Evolutionary conservation across 2,113 vertebrate genomes (phyloP).

Genomic region (Poecilia latipinna): DNA sequence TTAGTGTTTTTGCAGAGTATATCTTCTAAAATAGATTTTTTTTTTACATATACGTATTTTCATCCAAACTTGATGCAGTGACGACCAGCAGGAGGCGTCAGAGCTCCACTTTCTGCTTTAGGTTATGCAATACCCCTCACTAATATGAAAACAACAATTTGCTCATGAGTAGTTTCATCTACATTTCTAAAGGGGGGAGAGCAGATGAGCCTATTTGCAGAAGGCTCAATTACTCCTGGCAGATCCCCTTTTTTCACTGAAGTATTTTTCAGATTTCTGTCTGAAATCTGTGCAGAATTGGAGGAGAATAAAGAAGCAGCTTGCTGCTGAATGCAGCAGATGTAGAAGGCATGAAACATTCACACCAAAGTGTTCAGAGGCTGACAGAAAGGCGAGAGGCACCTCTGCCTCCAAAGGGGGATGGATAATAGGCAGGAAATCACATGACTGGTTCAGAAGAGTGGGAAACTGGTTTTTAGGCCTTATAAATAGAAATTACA

Average conservation of each 20-base stretch:
- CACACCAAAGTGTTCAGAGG: conserved; percentile 24
- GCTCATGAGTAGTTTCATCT: conserved; percentile 36
- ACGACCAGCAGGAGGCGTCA: conserved; percentile 66
- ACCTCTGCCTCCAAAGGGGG: conserved; percentile 8
- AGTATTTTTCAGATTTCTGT: conserved; percentile 21
- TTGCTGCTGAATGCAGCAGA: conserved; percentile 19
- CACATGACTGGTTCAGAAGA: neutral
- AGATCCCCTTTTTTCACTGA: conserved; percentile 21
- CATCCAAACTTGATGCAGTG: neutral
- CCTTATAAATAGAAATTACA: neutral
- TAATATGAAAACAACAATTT: conserved; percentile 50
- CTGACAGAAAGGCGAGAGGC: neutral
- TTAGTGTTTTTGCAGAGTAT: neutral
- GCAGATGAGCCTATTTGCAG: conserved; percentile 27
- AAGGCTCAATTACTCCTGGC: conserved; percentile 33
- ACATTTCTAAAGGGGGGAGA: conserved; percentile 23
- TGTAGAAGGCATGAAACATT: conserved; percentile 31
- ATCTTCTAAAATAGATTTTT: neutral
- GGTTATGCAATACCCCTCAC: conserved; percentile 55
- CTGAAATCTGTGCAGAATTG: conserved; percentile 18
- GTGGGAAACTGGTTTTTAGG: neutral
- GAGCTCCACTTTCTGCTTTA: conserved; percentile 5
- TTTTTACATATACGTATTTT: neutral
- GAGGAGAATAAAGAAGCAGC: conserved; percentile 23
- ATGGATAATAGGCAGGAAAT: conserved; percentile 19